phyloP scores from a whole-genome alignment of 1,140 invertebrate genomes.

The Amphibalanus amphitrite region DNA sequence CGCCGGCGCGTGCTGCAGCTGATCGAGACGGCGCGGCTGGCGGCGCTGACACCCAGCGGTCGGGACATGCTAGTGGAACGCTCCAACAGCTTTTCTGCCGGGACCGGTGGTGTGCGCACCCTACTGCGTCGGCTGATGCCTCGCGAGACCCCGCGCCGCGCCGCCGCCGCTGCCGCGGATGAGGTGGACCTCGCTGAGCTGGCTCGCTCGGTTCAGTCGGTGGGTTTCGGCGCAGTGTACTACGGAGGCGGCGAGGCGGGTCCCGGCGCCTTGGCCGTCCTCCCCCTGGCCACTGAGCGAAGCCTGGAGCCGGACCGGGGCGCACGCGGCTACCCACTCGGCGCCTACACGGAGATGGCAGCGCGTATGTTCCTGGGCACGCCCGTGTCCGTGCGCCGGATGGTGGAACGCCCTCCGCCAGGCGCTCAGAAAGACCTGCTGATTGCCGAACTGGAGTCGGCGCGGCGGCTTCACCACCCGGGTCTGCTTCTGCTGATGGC shows the following conservation, averaged over 20 bases:
- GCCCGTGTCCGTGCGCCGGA: background rate
- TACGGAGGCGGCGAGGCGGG: too few species aligned
- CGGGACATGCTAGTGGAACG: background rate
- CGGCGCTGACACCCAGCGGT: background rate
- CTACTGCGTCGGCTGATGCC: background rate
- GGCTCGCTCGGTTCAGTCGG: too few species aligned
- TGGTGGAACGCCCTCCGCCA: constrained; percentile 15
- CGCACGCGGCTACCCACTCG: constrained; percentile 5
- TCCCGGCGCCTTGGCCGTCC: background rate
- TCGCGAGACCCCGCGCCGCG: background rate
- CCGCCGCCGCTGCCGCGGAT: background rate
- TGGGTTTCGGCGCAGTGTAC: too few species aligned
- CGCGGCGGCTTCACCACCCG: constrained; percentile 26
- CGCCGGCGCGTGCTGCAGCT: constrained; percentile 10
- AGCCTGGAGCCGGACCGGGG: background rate
- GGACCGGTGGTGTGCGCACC: background rate
- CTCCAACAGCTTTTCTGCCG: background rate
- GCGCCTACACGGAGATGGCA: background rate
- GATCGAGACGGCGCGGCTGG: constrained; percentile 6
- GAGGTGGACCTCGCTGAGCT: background rate
- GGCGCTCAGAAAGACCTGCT: constrained; percentile 26
- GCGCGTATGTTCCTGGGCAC: background rate
- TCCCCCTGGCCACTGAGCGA: background rate
- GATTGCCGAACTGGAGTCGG: constrained; percentile 25
- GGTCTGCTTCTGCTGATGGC: constrained; percentile 28